phyloP scores from a whole-genome alignment of 2,797 vertebrate species.

The Hydrolagus colliei region DNA sequence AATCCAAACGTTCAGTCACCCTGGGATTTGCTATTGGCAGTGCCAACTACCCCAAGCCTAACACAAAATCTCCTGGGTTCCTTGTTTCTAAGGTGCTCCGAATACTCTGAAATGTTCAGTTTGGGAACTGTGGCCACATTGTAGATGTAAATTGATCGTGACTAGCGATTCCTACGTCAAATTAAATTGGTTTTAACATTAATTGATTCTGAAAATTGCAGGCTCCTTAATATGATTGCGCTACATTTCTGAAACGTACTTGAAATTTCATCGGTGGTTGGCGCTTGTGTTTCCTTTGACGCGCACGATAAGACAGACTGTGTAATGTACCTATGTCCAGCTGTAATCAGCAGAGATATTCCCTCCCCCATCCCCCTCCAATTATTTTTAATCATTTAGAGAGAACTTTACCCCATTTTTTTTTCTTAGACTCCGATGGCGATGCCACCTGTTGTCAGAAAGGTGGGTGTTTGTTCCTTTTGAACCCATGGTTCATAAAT shows the following conservation, averaged over 20 bases:
- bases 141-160: constrained; percentile 1
- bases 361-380: no score
- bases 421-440: neutral
- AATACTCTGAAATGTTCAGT: constrained; percentile 4
- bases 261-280: constrained; percentile 10
- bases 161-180: neutral
- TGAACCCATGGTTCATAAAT: no score
- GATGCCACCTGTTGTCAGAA: neutral
- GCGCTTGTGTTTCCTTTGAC: neutral
- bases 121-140: neutral
- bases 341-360: neutral
- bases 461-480: neutral
- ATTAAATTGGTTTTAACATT: constrained; percentile 17
- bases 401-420: neutral
- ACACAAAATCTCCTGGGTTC: neutral
- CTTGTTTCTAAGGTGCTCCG: neutral
- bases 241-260: constrained; percentile 22
- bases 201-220: constrained; percentile 24
- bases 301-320: constrained; percentile 1
- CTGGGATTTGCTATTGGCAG: neutral
- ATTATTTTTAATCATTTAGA: constrained; percentile 2
- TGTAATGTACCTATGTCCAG: constrained; percentile 14
- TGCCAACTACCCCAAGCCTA: neutral
- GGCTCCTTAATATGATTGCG: neutral
- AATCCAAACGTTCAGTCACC: neutral